Percentiles rank a stretch among this genome's conserved stretches.
Conservation (phyloP, 2,888 invertebrate species). For the Luperina testacea region DNA sequence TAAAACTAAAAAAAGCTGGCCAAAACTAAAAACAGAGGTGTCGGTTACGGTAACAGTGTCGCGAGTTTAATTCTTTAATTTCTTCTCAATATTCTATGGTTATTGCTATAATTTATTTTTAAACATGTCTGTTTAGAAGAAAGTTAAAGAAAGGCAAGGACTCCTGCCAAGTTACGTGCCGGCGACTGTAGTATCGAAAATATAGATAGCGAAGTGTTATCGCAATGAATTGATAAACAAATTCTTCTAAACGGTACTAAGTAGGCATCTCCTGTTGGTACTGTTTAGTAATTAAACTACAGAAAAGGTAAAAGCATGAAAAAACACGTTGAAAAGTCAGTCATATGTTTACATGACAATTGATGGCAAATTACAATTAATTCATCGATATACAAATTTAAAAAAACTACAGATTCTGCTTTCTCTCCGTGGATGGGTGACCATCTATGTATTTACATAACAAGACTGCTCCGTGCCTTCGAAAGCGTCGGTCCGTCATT, state of each 20-base stretch:
- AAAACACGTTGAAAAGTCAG: constrained; percentile 29
- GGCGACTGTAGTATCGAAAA: not conserved
- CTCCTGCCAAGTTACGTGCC: too few species aligned
- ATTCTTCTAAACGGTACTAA: not conserved
- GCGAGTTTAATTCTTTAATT: too few species aligned
- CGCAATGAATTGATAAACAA: constrained; percentile 1
- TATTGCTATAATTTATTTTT: too few species aligned
- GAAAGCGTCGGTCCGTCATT: not conserved
- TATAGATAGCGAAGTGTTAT: constrained; percentile 2
- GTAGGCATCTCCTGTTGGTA: not conserved
- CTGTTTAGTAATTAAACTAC: constrained; percentile 5
- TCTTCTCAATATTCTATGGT: too few species aligned
- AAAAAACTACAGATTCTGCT: not conserved
- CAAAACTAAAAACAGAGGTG: too few species aligned
- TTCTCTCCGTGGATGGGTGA: not conserved
- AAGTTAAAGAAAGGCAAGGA: too few species aligned
- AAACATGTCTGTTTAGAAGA: too few species aligned
- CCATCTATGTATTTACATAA: not conserved
- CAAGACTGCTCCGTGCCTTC: not conserved
- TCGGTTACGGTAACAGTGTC: too few species aligned
- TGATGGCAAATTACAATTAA: not conserved
- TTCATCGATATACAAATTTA: not conserved
- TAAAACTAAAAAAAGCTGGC: too few species aligned
- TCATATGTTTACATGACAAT: constrained; percentile 20
- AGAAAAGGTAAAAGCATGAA: constrained; percentile 1